Evolutionary conservation across 2,797 vertebrate genomes (phyloP).

Genomic region (Halcyon leucocephala): DNA sequence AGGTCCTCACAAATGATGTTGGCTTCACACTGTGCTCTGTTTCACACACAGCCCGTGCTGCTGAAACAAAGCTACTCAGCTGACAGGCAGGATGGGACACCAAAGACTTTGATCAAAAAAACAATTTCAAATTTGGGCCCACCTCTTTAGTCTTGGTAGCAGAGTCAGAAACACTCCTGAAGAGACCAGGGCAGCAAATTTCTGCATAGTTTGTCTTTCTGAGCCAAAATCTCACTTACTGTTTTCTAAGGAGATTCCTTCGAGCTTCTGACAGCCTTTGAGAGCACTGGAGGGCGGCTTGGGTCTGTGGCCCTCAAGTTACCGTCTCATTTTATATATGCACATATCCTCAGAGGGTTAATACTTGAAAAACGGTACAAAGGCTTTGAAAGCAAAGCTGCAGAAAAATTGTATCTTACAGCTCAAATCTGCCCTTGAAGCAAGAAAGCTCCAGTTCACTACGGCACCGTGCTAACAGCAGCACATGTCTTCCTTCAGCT

Average conservation of each 20-base stretch:
- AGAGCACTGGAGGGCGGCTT: background rate
- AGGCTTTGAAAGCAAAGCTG: slow-evolving; percentile 17
- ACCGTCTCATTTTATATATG: background rate
- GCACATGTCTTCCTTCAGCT: background rate
- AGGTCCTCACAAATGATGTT: background rate
- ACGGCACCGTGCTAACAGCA: background rate
- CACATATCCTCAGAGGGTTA: background rate
- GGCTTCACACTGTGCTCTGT: background rate
- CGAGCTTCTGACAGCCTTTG: slow-evolving; percentile 1
- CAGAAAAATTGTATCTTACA: background rate
- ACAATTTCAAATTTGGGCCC: background rate
- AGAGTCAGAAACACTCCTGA: background rate
- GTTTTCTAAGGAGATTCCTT: background rate
- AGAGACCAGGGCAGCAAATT: background rate
- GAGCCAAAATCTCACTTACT: background rate
- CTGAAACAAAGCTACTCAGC: background rate
- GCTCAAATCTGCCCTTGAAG: background rate
- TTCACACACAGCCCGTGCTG: background rate
- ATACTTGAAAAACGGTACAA: background rate
- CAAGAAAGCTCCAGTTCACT: background rate
- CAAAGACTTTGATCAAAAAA: background rate
- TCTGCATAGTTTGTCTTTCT: background rate
- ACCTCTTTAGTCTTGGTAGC: background rate
- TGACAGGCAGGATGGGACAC: background rate
- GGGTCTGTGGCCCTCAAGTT: background rate